Evolutionary conservation across 2,888 invertebrate genomes (phyloP), one percentile per base, ranked within the genome.

Genomic region (Euplexia lucipara): DNA sequence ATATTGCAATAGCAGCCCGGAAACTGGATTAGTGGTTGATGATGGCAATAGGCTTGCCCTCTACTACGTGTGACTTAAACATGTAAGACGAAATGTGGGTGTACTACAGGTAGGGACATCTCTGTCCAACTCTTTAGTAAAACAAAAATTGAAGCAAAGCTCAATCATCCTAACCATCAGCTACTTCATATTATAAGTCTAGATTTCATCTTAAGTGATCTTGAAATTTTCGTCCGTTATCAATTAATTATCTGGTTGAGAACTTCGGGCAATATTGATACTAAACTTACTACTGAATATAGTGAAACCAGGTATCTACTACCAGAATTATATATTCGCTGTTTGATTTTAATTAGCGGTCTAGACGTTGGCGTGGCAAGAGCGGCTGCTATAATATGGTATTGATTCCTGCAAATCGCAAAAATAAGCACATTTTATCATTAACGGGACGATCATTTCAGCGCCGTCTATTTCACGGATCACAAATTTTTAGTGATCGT

Each of bases 281-380:
- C 10, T 10, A 9, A 37, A 32, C 12, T 44, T 49, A 44, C 47
- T 10, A 48, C 20, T 41, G 9, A 41, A 10, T 35, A 8, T 14
- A 44, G 20, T 20, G 0, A 18, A 54, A 35, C 51, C 35, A 6
- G 22, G 37, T 48, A 44, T 18, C 37, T 48, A 44, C 39, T 35
- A 49, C 49, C 34, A 22, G 61, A 51, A 39, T 69, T 39, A 45
- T 45, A 32, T 75, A 78, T 68, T 76, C 77, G 61, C 47, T 86
- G 82, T 91, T 91, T 90, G 88, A 88, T 89, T 90, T 91, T 88
- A 91, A 91, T 92, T 90, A 91, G 84, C 86, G 61, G 85, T 86
- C 86, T 87, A 70, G 66, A 87, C 88, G 68, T 75, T 68, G 75
- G 39, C 79, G 75, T 41, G 75, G 79, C 80, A 70, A 76, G 78